Evolutionary conservation across 2,797 vertebrate species (phyloP).

Genomic region (Scomberomorus guttatus): DNA sequence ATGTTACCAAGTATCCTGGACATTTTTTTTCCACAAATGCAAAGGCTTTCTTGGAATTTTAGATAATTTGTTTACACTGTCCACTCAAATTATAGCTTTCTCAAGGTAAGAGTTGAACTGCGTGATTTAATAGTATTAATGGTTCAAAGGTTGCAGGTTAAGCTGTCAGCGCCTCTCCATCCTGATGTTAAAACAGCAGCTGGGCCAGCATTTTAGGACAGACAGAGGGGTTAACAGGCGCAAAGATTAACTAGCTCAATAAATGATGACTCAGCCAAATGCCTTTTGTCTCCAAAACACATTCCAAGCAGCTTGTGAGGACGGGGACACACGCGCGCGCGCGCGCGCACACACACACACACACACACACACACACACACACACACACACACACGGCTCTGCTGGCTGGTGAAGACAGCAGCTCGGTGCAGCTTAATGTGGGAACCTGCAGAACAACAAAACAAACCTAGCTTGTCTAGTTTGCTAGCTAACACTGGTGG

Average conservation of each 20-base stretch:
- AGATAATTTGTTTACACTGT: not conserved
- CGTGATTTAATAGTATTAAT: not conserved
- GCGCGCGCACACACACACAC: too few relatives aligned
- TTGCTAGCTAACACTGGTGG: slow-evolving; percentile 26
- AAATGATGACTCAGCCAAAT: slow-evolving; percentile 55
- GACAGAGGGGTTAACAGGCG: slow-evolving; percentile 31
- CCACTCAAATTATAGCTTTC: not conserved
- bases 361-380: not conserved
- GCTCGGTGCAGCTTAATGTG: not conserved
- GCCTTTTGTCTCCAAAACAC: slow-evolving; percentile 38
- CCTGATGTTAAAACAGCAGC: slow-evolving; percentile 15
- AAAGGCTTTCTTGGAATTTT: not conserved
- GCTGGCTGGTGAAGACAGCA: not conserved
- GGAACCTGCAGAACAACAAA: slow-evolving; percentile 29
- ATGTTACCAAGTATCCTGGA: not conserved
- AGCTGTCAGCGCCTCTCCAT: slow-evolving; percentile 17
- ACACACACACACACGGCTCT: not conserved
- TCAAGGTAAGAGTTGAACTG: not conserved
- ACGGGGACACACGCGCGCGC: not conserved
- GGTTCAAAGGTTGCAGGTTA: slow-evolving; percentile 47
- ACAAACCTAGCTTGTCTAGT: slow-evolving; percentile 27
- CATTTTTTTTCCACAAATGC: not conserved
- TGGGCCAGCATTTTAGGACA: slow-evolving; percentile 36
- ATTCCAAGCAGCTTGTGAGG: slow-evolving; percentile 5
- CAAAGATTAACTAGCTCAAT: slow-evolving; percentile 50